phyloP scores from a whole-genome alignment of 2,888 invertebrate genomes.

The Lamellibrachia satsuma region DNA sequence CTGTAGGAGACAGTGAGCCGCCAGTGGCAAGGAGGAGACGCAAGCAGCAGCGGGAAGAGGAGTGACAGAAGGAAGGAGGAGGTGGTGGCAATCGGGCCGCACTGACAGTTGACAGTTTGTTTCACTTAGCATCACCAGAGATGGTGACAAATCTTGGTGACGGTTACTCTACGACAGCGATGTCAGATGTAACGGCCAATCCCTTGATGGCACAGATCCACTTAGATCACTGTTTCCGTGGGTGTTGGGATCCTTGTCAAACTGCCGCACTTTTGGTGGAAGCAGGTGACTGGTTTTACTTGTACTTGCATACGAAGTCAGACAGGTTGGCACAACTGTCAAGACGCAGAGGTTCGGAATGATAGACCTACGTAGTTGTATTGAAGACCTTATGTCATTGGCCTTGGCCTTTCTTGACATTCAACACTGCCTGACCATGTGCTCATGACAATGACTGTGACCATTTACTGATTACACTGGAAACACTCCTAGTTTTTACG shows the following conservation, averaged over 20 bases:
- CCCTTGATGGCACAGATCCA: not conserved
- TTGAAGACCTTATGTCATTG: not conserved
- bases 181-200: not conserved
- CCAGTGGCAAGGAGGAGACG: not conserved
- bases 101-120: not conserved
- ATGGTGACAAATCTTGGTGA: not conserved
- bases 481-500: not conserved
- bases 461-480: not conserved
- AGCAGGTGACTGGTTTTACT: not conserved
- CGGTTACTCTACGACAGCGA: too few relatives aligned
- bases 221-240: not conserved
- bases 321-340: not conserved
- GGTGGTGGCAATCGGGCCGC: not conserved
- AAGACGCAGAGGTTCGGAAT: not conserved
- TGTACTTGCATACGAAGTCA: not conserved
- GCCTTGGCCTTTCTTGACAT: not conserved
- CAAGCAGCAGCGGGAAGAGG: not conserved
- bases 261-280: not conserved
- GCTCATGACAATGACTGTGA: not conserved
- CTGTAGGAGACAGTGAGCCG: not conserved
- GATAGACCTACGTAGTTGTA: not conserved
- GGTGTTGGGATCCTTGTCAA: not conserved
- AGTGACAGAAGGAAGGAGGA: slow-evolving; percentile 23
- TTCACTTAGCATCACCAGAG: not conserved
- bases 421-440: not conserved